phyloP scores from a whole-genome alignment of 2,888 invertebrate genomes.

The Isoperla grammatica region DNA sequence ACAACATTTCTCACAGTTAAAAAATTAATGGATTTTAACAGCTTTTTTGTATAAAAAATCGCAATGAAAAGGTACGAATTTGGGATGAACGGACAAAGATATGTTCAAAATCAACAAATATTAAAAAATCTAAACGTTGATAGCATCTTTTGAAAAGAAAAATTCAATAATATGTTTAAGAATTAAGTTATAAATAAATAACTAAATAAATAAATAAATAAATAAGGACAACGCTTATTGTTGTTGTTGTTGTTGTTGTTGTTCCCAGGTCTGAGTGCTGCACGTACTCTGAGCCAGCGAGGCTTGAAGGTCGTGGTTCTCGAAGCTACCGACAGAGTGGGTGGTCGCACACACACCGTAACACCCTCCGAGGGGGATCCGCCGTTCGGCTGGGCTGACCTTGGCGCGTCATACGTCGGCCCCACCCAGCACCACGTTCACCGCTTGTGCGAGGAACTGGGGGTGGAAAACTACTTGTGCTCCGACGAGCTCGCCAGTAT shows the following conservation, averaged over 20 bases:
- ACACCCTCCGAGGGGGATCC: constrained; percentile 16
- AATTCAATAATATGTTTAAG: background rate
- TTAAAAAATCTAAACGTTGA: too few relatives aligned
- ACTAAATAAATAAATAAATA: too few relatives aligned
- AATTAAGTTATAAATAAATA: too few relatives aligned
- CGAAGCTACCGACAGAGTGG: constrained; percentile 44
- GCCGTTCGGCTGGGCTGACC: constrained; percentile 36
- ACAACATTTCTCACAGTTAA: too few relatives aligned
- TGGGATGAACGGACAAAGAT: too few relatives aligned
- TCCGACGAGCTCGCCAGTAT: constrained; percentile 27
- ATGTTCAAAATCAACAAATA: too few relatives aligned
- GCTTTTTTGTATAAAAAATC: too few relatives aligned
- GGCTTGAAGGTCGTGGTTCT: constrained; percentile 39
- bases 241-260: background rate
- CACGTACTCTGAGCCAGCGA: constrained; percentile 38
- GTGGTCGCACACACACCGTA: constrained; percentile 42
- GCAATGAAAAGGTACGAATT: too few relatives aligned
- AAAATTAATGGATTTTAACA: too few relatives aligned
- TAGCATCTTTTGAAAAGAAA: too few relatives aligned
- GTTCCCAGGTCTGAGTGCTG: constrained; percentile 40
- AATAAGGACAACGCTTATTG: too few relatives aligned
- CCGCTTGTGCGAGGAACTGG: constrained; percentile 40
- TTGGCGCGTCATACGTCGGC: constrained; percentile 45
- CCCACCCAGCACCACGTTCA: constrained; percentile 41
- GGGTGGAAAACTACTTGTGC: constrained; percentile 38